Evolutionary conservation across 37 sponge, comb jelly and placozoan genomes (phyloP), one percentile per base, ranked within the genome.

Genomic region (Corticium candelabrum): DNA sequence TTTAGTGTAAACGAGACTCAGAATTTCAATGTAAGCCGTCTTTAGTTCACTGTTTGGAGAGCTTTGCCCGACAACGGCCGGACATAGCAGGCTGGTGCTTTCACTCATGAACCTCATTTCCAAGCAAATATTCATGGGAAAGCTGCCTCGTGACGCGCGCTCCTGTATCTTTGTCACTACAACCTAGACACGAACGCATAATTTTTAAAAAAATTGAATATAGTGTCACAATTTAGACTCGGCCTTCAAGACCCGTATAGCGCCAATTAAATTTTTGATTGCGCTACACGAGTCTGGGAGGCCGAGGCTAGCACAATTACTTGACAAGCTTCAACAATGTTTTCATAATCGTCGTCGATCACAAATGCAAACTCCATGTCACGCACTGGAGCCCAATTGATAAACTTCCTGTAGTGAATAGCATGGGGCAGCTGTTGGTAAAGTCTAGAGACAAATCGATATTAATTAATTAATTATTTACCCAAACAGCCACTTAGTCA

Each of bases 121-220:
- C 62, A 50, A 50, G 62, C 62, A 50, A 21, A 50, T 50, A 50
- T 50, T 50, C 62, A 50, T 27, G 62, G 62, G 62, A 50, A 50
- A 50, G 21, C 62, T 50, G 62, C 62, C 62, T 11, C 21, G 11
- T 21, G 62, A 11, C 15, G 62, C 62, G 62, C 62, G 62, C 62
- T 11, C 62, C 21, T 50, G 62, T 27, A 50, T 21, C 15, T 27
- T 11, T 50, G 15, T 50, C 21, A 50, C 62, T 27, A 50, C 62
- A 50, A 21, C 62, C 62, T 50, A 50, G 62, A 50, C 15, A 50
- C 62, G n/a, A n/a, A n/a, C n/a, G n/a, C n/a, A 50, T 11, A 27
- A 50, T 21, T 50, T 27, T 11, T 50, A 50, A 50, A 27, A 21
- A 50, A 50, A 21, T 50, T 50, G 62, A 50, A 11, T 27, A 11